Base-by-base conservation (phyloP, 2,888 invertebrate species). In the Ennomos quercinarius region DNA sequence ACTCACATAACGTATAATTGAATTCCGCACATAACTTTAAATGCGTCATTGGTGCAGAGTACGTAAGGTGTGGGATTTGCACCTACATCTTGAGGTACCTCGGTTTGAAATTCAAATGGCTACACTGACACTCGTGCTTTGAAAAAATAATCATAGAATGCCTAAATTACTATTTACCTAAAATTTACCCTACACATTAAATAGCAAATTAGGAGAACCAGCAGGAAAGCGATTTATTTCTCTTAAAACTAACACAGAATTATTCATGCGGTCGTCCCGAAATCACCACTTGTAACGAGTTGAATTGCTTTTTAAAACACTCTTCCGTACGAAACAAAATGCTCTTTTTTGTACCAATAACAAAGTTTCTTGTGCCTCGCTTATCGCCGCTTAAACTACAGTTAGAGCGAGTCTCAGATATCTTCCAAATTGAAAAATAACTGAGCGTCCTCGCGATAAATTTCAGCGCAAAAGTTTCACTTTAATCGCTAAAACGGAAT, bases 361-460 rank as follows among this genome's bases (percentile, higher is more conserved):
- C 75, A 78, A 86, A 87, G 71, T 86, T 85, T 71, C 58, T 71
- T 69, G 72, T 76, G 49, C 47, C 71, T 56, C 57, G 58, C 66
- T 80, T 86, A 87, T 86, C 81, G 81, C 71, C 78, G 74, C 72
- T 86, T 81, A 80, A 82, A 82, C 78, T 81, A 80, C 78, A 77
- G 77, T 78, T 73, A 75, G 76, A 81, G 72, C 78, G 75, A 77
- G 78, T 74, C 72, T 64, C 71, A 59, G 71, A 74, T 78, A 86
- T 82, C 81, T 74, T 73, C 81, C 83, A 87, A 89, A 89, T 89
- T 90, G 89, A 89, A 90, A 90, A 90, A 90, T 90, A 90, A 87
- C 89, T 89, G 81, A 84, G 84, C 84, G 83, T 83, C 78, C 78
- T 72, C 64, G 77, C 78, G 68, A 86, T 88, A 86, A 89, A 88